phyloP scores from a whole-genome alignment of 2,888 invertebrate genomes.

The Acleris holmiana region DNA sequence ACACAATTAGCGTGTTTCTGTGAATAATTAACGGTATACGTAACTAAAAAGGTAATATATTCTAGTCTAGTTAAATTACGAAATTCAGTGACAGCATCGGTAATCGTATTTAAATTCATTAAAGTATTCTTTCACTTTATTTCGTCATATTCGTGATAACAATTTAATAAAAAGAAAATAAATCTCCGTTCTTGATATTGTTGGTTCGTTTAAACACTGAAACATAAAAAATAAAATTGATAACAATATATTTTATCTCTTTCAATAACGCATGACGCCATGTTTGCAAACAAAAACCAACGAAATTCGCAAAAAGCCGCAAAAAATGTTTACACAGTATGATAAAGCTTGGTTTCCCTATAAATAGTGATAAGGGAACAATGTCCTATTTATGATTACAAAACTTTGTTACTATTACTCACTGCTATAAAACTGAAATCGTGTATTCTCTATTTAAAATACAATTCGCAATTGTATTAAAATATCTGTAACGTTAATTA shows the following conservation, averaged over 20 bases:
- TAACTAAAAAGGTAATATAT: constrained; percentile 46
- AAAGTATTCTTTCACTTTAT: neutral
- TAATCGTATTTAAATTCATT: neutral
- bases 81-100: constrained; percentile 10
- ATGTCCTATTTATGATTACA: constrained; percentile 25
- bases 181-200: neutral
- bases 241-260: neutral
- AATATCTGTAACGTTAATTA: too few species aligned
- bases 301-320: constrained; percentile 31
- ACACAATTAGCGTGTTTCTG: constrained; percentile 48
- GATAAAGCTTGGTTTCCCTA: constrained; percentile 53
- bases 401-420: neutral
- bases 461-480: too few species aligned
- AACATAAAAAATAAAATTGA: neutral
- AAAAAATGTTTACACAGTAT: constrained; percentile 38
- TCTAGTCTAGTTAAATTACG: constrained; percentile 18
- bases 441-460: too few species aligned
- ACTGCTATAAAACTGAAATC: neutral
- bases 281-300: constrained; percentile 15
- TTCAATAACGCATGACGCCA: neutral
- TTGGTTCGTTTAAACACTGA: neutral
- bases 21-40: constrained; percentile 49
- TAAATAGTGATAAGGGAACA: constrained; percentile 38
- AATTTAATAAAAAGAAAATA: neutral
- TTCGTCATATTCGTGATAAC: too few species aligned